Conservation (phyloP, 1,140 invertebrate genomes). For the Pararge aegeria region DNA sequence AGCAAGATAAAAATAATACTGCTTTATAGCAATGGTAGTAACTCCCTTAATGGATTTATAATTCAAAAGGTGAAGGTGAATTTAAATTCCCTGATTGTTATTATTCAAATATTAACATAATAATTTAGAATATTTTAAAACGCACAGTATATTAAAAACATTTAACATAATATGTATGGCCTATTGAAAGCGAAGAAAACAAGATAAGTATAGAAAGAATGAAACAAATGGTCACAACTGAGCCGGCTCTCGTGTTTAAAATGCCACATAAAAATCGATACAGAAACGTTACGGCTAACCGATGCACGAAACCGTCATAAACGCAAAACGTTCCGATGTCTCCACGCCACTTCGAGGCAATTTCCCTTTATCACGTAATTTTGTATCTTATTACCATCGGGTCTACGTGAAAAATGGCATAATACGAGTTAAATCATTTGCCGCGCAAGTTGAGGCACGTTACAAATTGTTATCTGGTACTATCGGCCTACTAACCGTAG, state of each 20-base stretch:
- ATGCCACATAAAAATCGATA: constrained; percentile 24
- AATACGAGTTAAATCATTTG: constrained; percentile 9
- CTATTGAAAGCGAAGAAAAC: background rate
- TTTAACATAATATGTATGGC: background rate
- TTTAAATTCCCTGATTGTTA: no score
- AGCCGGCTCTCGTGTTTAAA: constrained; percentile 10
- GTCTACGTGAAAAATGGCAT: background rate
- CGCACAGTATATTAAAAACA: no score
- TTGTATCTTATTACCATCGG: background rate
- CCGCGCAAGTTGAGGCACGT: constrained; percentile 20
- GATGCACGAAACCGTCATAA: constrained; percentile 23
- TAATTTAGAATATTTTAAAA: no score
- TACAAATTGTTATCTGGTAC: constrained; percentile 23
- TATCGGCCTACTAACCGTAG: constrained; percentile 20
- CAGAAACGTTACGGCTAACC: constrained; percentile 15
- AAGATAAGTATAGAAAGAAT: background rate
- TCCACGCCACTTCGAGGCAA: constrained; percentile 9
- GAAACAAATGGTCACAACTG: background rate
- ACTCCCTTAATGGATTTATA: no score
- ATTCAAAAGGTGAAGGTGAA: no score
- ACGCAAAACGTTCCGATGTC: constrained; percentile 17
- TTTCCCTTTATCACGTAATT: constrained; percentile 2
- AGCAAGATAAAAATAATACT: no score
- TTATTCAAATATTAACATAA: no score
- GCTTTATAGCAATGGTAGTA: no score